phyloP scores from a whole-genome alignment of 2,888 invertebrate genomes.

The Adelognathus sp. region DNA sequence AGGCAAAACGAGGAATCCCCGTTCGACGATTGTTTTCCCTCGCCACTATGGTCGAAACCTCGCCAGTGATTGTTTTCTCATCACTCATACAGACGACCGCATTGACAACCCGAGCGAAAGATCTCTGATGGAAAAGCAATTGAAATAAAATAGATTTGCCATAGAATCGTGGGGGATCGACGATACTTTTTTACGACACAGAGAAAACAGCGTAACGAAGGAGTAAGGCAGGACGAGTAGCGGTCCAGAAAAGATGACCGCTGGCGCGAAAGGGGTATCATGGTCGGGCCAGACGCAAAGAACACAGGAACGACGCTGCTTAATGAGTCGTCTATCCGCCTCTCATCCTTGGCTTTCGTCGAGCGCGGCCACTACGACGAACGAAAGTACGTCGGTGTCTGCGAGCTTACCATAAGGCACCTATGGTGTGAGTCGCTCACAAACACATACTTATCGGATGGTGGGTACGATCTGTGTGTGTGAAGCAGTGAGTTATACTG shows the following conservation, averaged over 20 bases:
- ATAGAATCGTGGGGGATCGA: not conserved
- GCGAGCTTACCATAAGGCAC: conserved; percentile 30
- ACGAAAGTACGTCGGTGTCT: conserved; percentile 16
- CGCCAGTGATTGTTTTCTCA: conserved; percentile 35
- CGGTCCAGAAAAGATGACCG: conserved; percentile 38
- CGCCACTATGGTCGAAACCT: not conserved
- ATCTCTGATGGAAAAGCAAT: not conserved
- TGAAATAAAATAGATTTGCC: not conserved
- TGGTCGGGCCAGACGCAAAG: conserved; percentile 64
- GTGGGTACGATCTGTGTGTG: conserved; percentile 10
- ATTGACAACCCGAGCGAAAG: conserved; percentile 2
- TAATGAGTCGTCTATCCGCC: conserved; percentile 73
- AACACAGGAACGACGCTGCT: conserved; percentile 67
- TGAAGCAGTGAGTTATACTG: conserved; percentile 35
- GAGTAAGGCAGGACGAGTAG: conserved; percentile 34
- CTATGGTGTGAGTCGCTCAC: conserved; percentile 28
- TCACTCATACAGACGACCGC: conserved; percentile 16
- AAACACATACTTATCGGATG: conserved; percentile 37
- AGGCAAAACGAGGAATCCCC: not conserved
- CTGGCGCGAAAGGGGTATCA: conserved; percentile 49
- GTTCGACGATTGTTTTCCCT: conserved; percentile 11
- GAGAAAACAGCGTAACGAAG: not conserved
- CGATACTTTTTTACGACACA: not conserved
- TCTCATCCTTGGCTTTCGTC: conserved; percentile 30
- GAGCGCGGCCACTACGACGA: conserved; percentile 15